Conservation (phyloP, 2,888 invertebrate species). For the Lydus trimaculatus region DNA sequence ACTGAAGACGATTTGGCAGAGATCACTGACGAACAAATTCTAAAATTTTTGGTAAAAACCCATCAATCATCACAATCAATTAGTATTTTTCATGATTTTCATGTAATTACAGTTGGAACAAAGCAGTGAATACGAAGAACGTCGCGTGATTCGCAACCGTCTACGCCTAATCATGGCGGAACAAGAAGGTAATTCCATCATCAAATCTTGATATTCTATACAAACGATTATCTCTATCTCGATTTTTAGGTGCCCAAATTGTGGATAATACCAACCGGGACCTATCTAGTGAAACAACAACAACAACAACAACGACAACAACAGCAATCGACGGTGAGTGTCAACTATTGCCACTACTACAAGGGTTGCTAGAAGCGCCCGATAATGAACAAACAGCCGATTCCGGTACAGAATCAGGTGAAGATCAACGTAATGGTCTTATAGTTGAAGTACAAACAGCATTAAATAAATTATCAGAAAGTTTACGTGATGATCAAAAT, state of each 20-base stretch:
- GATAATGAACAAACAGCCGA: constrained; percentile 63
- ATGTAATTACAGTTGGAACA: constrained; percentile 74
- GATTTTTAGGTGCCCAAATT: constrained; percentile 59
- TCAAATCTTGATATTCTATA: neutral
- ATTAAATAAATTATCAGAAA: constrained; percentile 55
- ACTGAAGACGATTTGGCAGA: constrained; percentile 71
- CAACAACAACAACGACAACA: constrained; percentile 41
- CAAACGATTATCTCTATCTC: neutral
- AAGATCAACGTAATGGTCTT: constrained; percentile 68
- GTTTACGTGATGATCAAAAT: constrained; percentile 59
- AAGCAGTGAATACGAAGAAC: constrained; percentile 87
- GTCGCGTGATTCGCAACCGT: constrained; percentile 81
- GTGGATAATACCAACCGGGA: constrained; percentile 63
- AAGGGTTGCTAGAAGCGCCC: constrained; percentile 67
- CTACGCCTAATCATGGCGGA: constrained; percentile 85
- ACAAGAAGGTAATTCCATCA: constrained; percentile 85
- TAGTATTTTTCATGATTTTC: neutral
- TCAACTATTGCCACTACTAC: constrained; percentile 72
- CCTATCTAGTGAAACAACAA: constrained; percentile 11
- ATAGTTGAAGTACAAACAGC: constrained; percentile 63
- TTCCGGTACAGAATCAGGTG: constrained; percentile 74
- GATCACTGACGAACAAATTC: constrained; percentile 79
- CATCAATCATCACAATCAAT: neutral
- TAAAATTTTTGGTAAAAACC: constrained; percentile 74
- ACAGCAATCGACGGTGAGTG: constrained; percentile 73